Evolutionary conservation across 2,888 invertebrate species (phyloP), one percentile per base, ranked within the genome.

Genomic region (Epiblema foenella): DNA sequence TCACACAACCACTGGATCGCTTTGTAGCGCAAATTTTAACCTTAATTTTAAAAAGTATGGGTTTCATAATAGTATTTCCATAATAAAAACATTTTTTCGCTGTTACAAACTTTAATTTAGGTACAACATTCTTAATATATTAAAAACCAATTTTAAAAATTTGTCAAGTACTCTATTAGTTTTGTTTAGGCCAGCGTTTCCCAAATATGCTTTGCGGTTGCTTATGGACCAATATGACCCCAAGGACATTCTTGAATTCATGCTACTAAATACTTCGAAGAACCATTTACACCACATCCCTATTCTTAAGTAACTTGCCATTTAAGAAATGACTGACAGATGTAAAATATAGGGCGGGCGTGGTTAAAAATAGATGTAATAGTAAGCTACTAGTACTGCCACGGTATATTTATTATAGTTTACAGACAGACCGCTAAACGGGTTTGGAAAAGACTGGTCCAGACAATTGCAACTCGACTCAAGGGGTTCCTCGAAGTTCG

Each of bases 221-320:
- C n/a, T 46, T 46, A 7, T 7, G 15, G 8, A 46, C n/a, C 7
- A 15, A 46, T n/a, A 46, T 46, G 8, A 46, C 5, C n/a, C n/a
- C n/a, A n/a, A 46, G n/a, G 46, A 2, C n/a, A 12, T 8, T 46
- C n/a, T n/a, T 46, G 8, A 15, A n/a, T n/a, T n/a, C 46, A n/a
- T n/a, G n/a, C n/a, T 46, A 46, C 46, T n/a, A 46, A n/a, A 33
- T 33, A 8, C 2, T 11, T 54, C 15, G 15, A 15, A 15, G 11
- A 24, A 24, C 11, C 17, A 4, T 37, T 57, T n/a, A 15, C 33
- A 37, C 24, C 24, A 24, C 17, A n/a, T 1, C 33, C n/a, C 10
- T n/a, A 56, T 29, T 29, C 12, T 29, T 54, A 54, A 54, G 56
- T 56, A 54, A 24, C 29, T 54, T 54, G 56, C 56, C 29, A 24